A percentile compares a stretch with the other conserved stretches of the same genome.
phyloP scores from a whole-genome alignment of 2,888 invertebrate species.

The Platycheirus albimanus region DNA sequence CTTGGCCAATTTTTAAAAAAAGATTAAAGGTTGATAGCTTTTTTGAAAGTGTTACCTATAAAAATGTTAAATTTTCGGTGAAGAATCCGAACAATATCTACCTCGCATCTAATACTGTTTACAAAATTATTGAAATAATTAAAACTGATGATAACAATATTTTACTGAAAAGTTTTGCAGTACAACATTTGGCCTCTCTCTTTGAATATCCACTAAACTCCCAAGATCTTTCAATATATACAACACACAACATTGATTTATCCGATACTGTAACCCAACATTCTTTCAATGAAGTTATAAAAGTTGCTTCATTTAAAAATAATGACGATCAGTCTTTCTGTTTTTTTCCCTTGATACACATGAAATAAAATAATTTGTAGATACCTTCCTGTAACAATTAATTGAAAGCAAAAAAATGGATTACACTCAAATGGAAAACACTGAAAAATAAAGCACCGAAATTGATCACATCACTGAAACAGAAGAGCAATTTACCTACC shows the following conservation, averaged over 20 bases:
- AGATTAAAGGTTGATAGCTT: neutral
- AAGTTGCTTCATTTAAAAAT: neutral
- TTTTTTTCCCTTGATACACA: neutral
- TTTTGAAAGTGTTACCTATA: neutral
- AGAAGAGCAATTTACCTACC: too few relatives aligned
- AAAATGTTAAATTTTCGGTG: neutral
- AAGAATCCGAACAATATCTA: neutral
- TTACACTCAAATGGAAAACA: too few relatives aligned
- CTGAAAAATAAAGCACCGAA: too few relatives aligned
- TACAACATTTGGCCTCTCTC: neutral
- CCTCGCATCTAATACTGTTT: neutral
- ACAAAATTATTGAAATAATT: neutral
- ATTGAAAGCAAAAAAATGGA: too few relatives aligned
- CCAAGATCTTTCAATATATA: neutral
- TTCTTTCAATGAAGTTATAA: neutral
- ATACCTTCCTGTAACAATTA: too few relatives aligned
- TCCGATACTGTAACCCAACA: neutral
- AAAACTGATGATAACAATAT: neutral
- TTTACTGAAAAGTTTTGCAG: neutral
- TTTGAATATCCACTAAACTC: neutral
- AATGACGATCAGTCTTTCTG: too few relatives aligned
- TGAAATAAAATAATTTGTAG: too few relatives aligned
- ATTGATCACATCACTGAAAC: too few relatives aligned
- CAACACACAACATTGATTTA: neutral
- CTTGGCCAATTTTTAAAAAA: neutral